Percentiles rank a stretch among this genome's conserved stretches.
Conservation (phyloP, 2,888 invertebrate species). For the Frankliniella intonsa region DNA sequence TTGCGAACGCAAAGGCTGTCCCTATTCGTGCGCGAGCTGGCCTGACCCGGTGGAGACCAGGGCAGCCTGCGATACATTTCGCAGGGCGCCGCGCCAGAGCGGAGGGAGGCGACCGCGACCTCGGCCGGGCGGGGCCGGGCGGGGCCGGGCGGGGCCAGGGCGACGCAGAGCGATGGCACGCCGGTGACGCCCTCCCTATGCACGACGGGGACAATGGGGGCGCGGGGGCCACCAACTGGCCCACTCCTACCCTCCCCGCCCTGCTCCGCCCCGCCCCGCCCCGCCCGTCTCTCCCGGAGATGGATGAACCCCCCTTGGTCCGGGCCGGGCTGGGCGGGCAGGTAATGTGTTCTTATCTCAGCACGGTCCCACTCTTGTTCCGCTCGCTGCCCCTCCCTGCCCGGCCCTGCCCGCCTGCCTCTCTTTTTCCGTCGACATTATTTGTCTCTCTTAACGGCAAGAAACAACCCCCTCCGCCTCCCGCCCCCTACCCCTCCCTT, state of each 20-base stretch:
- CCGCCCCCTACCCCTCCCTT: not conserved
- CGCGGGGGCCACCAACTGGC: not conserved
- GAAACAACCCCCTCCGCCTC: not conserved
- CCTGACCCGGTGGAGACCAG: no score
- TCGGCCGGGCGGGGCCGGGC: no score
- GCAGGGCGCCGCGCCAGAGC: no score
- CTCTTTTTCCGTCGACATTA: slow-evolving; percentile 26
- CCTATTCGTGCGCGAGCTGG: no score
- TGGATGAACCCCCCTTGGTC: not conserved
- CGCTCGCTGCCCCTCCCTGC: not conserved
- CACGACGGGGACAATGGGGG: no score
- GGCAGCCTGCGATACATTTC: no score
- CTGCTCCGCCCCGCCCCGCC: not conserved
- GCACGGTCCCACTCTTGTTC: slow-evolving; percentile 15
- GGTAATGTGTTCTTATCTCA: slow-evolving; percentile 26
- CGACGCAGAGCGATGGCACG: no score
- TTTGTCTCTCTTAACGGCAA: slow-evolving; percentile 26
- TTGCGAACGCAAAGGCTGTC: no score
- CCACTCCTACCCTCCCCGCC: not conserved
- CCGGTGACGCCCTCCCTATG: no score
- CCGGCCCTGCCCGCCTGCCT: not conserved
- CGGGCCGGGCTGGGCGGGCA: not conserved
- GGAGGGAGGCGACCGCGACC: no score
- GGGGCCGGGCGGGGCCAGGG: no score
- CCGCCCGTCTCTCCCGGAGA: not conserved